Percentiles rank a stretch among this genome's conserved stretches.
Conservation (phyloP, 2,113 vertebrate species). For the Xenopus tropicalis region UCB_Xtro_10.0 CM004448.2:125464501-125465000, state of each 20-base stretch:
- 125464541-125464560: too few relatives aligned
- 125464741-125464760: not conserved
- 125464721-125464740: not conserved
- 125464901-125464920: not conserved
- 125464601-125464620: not conserved
- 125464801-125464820: too few relatives aligned
- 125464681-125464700: not conserved
- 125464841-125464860: too few relatives aligned
- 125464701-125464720: not conserved
- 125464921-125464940: not conserved
- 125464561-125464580: not conserved
- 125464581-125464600: too few relatives aligned
- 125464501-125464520: too few relatives aligned
- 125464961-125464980: not conserved
- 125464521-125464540: too few relatives aligned
- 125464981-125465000: too few relatives aligned
- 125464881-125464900: too few relatives aligned
- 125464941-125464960: not conserved
- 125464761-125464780: not conserved
- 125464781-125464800: not conserved
- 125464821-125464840: too few relatives aligned
- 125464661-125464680: not conserved
- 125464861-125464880: too few relatives aligned
- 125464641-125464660: not conserved
- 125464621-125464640: not conserved